phyloP scores from a whole-genome alignment of 2,888 invertebrate species.

The Dryococelus australis region DNA sequence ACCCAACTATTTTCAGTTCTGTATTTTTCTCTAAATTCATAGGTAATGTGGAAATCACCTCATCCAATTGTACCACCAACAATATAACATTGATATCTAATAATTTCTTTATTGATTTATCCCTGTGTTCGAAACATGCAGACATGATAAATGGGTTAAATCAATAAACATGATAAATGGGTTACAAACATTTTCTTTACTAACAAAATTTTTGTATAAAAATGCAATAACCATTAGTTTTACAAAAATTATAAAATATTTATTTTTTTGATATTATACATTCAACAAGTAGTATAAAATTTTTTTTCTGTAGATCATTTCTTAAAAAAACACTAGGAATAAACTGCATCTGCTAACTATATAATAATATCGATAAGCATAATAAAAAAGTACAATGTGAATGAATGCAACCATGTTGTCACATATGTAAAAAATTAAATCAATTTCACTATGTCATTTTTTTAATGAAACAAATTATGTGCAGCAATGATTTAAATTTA shows the following conservation, averaged over 20 bases:
- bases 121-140: too few species aligned
- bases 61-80: too few species aligned
- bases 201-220: slow-evolving; percentile 10
- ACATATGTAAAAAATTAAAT: background rate
- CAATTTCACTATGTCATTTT: background rate
- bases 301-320: background rate
- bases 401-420: too few species aligned
- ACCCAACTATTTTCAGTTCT: too few species aligned
- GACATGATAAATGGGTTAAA: background rate
- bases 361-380: background rate
- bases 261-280: background rate
- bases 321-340: background rate
- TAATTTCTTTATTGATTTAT: too few species aligned
- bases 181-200: background rate
- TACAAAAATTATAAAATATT: slow-evolving; percentile 13
- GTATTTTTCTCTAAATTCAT: too few species aligned
- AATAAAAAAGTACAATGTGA: background rate
- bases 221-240: background rate
- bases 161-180: background rate
- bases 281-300: background rate
- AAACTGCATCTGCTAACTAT: background rate
- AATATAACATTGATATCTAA: too few species aligned
- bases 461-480: background rate
- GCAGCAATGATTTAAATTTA: background rate
- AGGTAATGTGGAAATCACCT: too few species aligned